These are phyloP conservation scores for Malurus cyaneus DNA, from an alignment of 2,113 vertebrate species.

Conservation along the genomic window DNA sequence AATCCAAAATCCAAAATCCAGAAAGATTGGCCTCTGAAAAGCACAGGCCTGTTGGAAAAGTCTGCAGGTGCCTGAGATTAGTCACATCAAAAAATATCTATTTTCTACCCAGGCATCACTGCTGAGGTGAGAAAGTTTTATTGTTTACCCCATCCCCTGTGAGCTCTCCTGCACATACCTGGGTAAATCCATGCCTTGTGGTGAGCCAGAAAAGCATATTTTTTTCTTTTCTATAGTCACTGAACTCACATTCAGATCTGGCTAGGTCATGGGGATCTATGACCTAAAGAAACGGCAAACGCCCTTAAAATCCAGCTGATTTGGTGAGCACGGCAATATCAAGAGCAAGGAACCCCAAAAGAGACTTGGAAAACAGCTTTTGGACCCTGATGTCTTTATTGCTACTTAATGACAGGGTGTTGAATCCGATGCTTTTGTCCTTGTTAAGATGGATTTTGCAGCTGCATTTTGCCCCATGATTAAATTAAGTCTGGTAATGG, in stretches of 20 bases:
- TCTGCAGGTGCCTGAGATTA: not conserved
- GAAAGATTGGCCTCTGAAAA: not conserved
- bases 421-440: not conserved
- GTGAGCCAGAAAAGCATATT: not conserved
- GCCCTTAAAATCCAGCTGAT: not conserved
- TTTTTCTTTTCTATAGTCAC: not conserved
- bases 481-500: not conserved
- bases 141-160: not conserved
- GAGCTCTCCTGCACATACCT: not conserved
- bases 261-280: not conserved
- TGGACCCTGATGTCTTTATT: not conserved
- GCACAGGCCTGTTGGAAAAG: not conserved
- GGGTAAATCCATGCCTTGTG: not conserved
- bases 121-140: not conserved
- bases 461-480: not conserved
- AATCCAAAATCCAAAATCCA: not conserved
- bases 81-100: not conserved
- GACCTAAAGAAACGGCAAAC: not conserved
- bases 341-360: not conserved
- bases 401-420: not conserved
- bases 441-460: not conserved
- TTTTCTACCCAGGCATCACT: not conserved
- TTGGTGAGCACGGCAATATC: not conserved
- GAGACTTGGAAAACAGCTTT: not conserved
- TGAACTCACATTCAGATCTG: not conserved